Conservation (phyloP, 2,888 invertebrate species). For the Cataglyphis altisquamis region DNA sequence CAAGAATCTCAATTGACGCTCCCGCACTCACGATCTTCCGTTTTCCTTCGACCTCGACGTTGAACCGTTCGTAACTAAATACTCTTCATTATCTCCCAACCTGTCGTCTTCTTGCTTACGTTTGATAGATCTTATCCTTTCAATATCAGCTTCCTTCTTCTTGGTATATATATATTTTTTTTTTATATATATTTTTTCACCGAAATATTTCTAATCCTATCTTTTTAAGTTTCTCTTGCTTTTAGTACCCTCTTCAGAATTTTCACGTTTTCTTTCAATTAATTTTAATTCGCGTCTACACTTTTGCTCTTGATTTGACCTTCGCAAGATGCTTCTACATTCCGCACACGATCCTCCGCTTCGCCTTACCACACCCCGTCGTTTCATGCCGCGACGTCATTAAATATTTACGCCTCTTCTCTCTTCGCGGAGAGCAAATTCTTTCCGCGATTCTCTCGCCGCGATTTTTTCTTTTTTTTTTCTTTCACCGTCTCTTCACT, state of each 20-base stretch:
- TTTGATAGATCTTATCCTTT: slow-evolving; percentile 40
- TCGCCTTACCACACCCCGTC: slow-evolving; percentile 45
- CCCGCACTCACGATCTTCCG: neutral
- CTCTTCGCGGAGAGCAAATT: slow-evolving; percentile 9
- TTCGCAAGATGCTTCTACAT: slow-evolving; percentile 41
- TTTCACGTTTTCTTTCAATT: neutral
- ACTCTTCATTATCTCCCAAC: neutral
- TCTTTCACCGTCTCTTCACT: neutral
- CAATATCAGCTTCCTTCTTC: slow-evolving; percentile 13
- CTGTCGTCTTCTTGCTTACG: slow-evolving; percentile 46
- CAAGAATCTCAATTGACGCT: slow-evolving; percentile 74
- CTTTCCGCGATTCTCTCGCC: neutral
- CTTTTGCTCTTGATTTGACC: slow-evolving; percentile 22
- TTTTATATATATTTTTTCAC: neutral
- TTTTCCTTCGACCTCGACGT: neutral
- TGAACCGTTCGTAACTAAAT: slow-evolving; percentile 22
- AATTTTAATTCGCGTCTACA: neutral
- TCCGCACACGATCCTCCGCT: slow-evolving; percentile 30
- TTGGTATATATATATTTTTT: neutral
- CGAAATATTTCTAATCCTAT: neutral
- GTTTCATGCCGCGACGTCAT: slow-evolving; percentile 30
- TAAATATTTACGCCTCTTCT: slow-evolving; percentile 42
- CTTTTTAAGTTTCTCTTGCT: neutral
- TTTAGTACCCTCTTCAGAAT: neutral
- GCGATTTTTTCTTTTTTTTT: neutral